Evolutionary conservation across 1,140 invertebrate species (phyloP), one percentile per base, ranked within the genome.

Genomic region (Diorhabda sublineata): DNA sequence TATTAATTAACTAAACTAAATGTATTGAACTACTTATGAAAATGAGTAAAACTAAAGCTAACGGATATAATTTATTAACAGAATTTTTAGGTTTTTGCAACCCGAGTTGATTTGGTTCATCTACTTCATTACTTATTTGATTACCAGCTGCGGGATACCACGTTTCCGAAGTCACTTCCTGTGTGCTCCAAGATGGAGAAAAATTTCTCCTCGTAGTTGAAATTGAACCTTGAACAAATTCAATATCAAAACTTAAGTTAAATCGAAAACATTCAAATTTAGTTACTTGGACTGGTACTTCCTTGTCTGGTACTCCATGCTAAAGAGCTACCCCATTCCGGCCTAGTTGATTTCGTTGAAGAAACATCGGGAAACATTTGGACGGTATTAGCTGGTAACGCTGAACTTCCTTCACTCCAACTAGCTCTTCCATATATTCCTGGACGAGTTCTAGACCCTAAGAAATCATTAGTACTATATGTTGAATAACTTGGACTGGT

Each of bases 101-200:
- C 2, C 86, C 86, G 71, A 86, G 83, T 71, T 87, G 86, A 73
- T 87, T 87, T 1, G 86, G 86, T 73, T 87, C 86, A 65, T 87
- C 86, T 3, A 87, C 83, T 70, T 85, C 82, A 73, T 86, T 87
- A 58, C 79, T 83, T 6, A 83, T 78, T 73, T 83, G 84, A 74
- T 81, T 83, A 43, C 83, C 84, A 42, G 83, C 83, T 0, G 82
- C 83, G 52, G 84, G 83, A 67, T 83, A 85, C 83, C 84, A 85
- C 0, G 83, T 81, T 45, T 59, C 57, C 3, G 65, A 59, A n/a
- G 64, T 58, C 41, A 58, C 9, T 41, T 59, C 57, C 11, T 4
- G 43, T 26, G 63, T 26, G 42, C 11, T 64, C 63, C 63, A 64
- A 45, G 63, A 64, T 6, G 63, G 41, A 42, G 59, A 41, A 11